Percentiles rank a stretch among this genome's conserved stretches.
phyloP scores from a whole-genome alignment of 2,888 invertebrate genomes.

The Amaurobius ferox region DNA sequence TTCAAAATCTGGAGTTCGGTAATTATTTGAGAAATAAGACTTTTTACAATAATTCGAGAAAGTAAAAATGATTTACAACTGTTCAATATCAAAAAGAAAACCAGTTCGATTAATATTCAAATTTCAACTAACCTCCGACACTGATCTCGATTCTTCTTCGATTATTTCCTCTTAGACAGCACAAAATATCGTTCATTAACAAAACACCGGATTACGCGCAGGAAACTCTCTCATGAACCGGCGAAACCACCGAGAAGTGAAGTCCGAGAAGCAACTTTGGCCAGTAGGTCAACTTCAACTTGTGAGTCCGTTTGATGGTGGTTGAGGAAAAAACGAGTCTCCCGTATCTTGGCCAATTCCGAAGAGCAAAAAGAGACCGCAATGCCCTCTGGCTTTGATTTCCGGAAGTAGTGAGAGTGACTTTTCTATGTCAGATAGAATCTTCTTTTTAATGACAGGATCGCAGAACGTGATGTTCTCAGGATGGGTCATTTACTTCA shows the following conservation, averaged over 20 bases:
- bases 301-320: background rate
- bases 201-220: background rate
- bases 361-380: conserved; percentile 8
- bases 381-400: conserved; percentile 46
- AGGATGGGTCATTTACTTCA: no score
- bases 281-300: conserved; percentile 24
- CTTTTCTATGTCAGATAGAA: background rate
- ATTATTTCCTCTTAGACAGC: background rate
- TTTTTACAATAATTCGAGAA: no score
- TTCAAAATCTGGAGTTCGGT: no score
- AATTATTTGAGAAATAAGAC: no score
- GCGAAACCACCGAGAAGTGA: conserved; percentile 6
- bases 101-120: background rate
- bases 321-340: conserved; percentile 4
- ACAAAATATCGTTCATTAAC: background rate
- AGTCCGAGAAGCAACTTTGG: background rate
- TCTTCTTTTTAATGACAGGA: background rate
- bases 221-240: background rate
- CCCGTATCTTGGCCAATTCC: conserved; percentile 7
- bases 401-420: conserved; percentile 50
- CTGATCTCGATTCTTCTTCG: background rate
- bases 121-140: background rate
- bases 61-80: background rate
- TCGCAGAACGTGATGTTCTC: background rate
- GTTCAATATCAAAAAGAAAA: background rate